These are phyloP conservation scores for Phalacrocorax brasilianus DNA, from an alignment of 2,113 vertebrate genomes.

Conservation along the genomic window DNA sequence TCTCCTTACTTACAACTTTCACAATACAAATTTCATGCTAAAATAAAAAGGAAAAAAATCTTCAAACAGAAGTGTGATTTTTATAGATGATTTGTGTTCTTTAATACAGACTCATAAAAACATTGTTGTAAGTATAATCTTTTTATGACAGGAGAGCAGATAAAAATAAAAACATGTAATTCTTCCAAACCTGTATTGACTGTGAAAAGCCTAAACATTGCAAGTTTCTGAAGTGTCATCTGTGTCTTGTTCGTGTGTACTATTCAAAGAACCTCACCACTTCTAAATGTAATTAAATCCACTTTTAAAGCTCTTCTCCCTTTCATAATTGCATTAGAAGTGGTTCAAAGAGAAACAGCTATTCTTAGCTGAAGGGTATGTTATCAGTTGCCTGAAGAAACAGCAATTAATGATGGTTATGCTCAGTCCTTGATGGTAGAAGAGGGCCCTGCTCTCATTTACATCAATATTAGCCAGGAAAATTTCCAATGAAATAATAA, in stretches of 20 bases:
- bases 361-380: constrained; percentile 12
- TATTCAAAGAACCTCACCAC: background rate
- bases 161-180: background rate
- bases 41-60: background rate
- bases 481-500: background rate
- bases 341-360: background rate
- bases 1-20: background rate
- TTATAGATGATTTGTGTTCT: background rate
- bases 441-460: background rate
- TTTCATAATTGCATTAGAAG: constrained; percentile 10
- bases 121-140: background rate
- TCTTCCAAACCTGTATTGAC: background rate
- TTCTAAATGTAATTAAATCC: background rate
- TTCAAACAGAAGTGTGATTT: background rate
- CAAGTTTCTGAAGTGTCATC: background rate
- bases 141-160: background rate
- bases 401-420: background rate
- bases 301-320: constrained; percentile 3
- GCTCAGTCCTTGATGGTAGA: background rate
- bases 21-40: background rate
- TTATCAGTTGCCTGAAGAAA: background rate
- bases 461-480: background rate
- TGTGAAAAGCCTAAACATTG: background rate
- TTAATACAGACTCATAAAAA: background rate
- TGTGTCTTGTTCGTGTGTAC: background rate